Evolutionary conservation across 2,797 vertebrate genomes (phyloP).

Genomic region (Phoeniculus purpureus): DNA sequence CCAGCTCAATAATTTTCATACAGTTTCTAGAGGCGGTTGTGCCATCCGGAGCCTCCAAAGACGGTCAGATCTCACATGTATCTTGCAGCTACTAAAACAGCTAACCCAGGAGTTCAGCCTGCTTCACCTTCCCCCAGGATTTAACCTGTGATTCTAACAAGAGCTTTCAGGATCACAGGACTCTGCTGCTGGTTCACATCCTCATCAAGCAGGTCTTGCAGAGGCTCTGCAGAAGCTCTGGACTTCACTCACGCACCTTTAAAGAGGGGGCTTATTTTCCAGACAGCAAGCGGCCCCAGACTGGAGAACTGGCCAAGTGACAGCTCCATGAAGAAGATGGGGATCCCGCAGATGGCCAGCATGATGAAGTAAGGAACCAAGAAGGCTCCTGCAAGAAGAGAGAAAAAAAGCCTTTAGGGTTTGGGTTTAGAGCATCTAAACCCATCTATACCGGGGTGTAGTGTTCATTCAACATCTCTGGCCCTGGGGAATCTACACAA

Average conservation of each 20-base stretch:
- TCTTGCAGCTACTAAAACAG: background rate
- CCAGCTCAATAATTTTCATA: background rate
- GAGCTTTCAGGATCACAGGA: background rate
- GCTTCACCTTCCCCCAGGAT: background rate
- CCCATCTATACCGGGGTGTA: background rate
- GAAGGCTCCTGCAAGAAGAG: constrained; percentile 77
- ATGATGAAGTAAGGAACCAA: constrained; percentile 85
- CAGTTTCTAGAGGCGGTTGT: background rate
- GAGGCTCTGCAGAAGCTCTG: background rate
- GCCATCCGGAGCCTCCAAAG: background rate
- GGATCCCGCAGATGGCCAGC: constrained; percentile 83
- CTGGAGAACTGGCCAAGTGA: constrained; percentile 86
- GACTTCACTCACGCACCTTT: constrained; percentile 76
- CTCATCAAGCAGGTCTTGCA: background rate
- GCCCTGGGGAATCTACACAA: background rate
- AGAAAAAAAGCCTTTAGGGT: background rate
- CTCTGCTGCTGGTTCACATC: background rate
- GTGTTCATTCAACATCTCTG: background rate
- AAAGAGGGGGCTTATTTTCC: constrained; percentile 85
- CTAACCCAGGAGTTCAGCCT: background rate
- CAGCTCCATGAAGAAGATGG: constrained; percentile 85
- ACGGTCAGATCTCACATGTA: background rate
- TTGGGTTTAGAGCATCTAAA: background rate
- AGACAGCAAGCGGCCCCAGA: constrained; percentile 81
- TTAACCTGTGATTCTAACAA: background rate